Percentiles rank a stretch among this genome's conserved stretches.
Conservation (phyloP, 2,113 vertebrate genomes). For the Eleginops maclovinus region DNA sequence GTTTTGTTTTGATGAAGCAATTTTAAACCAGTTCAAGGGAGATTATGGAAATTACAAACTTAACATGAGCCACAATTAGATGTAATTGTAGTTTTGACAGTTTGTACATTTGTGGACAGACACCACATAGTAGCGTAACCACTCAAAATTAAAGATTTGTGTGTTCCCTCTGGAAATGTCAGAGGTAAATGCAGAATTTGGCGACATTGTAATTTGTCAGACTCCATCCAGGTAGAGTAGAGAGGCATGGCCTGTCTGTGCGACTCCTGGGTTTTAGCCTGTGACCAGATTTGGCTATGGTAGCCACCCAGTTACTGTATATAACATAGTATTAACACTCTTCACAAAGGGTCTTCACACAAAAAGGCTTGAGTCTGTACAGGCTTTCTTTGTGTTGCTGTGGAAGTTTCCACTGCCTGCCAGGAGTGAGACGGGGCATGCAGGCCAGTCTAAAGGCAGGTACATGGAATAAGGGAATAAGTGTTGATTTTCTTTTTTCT, state of each 20-base stretch:
- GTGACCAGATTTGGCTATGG: conserved; percentile 42
- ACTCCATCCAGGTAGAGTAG: conserved; percentile 18
- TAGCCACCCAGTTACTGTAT: conserved; percentile 47
- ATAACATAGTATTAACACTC: conserved; percentile 57
- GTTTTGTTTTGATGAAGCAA: conserved; percentile 21
- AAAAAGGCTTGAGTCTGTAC: conserved; percentile 59
- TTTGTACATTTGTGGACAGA: conserved; percentile 32
- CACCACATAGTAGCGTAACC: conserved; percentile 11
- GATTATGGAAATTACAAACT: conserved; percentile 43
- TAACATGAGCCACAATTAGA: conserved; percentile 34
- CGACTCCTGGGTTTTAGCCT: conserved; percentile 29
- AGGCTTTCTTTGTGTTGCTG: conserved; percentile 76
- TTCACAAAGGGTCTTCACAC: conserved; percentile 64
- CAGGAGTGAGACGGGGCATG: conserved; percentile 51
- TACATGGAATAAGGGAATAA: conserved; percentile 69
- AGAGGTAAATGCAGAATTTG: conserved; percentile 17
- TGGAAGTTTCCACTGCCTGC: conserved; percentile 80
- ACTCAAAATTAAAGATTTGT: conserved; percentile 14
- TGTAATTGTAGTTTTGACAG: conserved; percentile 25
- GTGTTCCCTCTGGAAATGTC: neutral
- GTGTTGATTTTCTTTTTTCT: conserved; percentile 55
- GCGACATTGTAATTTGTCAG: neutral
- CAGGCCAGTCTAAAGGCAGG: conserved; percentile 72
- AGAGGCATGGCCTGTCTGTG: neutral
- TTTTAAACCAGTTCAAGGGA: conserved; percentile 19